Conservation (phyloP, 2,113 vertebrate genomes). For the Oenanthe oenanthe region DNA sequence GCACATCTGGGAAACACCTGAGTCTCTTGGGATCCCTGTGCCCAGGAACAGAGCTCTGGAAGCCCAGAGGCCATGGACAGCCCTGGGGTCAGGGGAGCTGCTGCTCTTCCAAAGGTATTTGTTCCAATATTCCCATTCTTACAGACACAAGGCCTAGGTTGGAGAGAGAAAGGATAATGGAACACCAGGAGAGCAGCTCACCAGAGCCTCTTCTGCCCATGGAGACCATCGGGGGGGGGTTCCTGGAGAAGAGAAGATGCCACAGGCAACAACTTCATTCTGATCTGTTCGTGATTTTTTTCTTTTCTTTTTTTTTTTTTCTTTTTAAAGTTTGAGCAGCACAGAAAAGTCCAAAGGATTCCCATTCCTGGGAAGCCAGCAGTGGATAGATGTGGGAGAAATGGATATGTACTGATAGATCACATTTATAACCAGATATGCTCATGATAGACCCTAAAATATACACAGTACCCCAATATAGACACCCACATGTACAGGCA, state of each 20-base stretch:
- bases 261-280: background rate
- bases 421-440: background rate
- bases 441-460: background rate
- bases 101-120: rapidly evolving
- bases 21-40: rapidly evolving
- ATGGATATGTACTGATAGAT: background rate
- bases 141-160: rapidly evolving
- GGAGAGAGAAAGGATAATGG: background rate
- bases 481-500: constrained; percentile 26
- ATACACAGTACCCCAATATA: constrained; percentile 20
- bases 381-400: background rate
- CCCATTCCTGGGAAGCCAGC: background rate
- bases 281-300: background rate
- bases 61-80: rapidly evolving
- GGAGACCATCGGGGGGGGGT: rapidly evolving
- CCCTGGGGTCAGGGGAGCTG: rapidly evolving
- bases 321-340: background rate
- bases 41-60: background rate
- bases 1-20: rapidly evolving
- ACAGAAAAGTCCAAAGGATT: background rate
- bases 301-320: background rate
- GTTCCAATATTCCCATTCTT: background rate
- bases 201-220: background rate
- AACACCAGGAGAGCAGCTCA: background rate
- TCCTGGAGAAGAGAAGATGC: background rate